These are phyloP conservation scores for Busseola fusca DNA, from an alignment of 2,888 invertebrate genomes.

Conservation along the genomic window DNA sequence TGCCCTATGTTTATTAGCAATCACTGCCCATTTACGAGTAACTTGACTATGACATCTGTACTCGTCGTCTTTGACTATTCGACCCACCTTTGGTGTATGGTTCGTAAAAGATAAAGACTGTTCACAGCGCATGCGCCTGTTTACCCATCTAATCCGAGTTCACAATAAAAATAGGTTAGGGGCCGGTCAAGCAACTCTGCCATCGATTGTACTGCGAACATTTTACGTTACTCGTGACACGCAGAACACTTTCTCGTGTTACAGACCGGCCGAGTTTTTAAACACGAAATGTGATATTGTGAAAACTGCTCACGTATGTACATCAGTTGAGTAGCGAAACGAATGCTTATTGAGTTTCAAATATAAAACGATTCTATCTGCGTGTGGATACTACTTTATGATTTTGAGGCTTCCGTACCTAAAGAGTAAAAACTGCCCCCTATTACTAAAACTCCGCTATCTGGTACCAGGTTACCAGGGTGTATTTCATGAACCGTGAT, in stretches of 20 bases:
- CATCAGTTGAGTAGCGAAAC: constrained; percentile 25
- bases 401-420: too few species aligned
- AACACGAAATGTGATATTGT: constrained; percentile 40
- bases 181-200: constrained; percentile 78
- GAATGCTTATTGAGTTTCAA: constrained; percentile 26
- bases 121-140: constrained; percentile 72
- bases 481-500: too few species aligned
- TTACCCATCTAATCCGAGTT: constrained; percentile 75
- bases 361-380: constrained; percentile 8
- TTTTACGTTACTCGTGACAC: constrained; percentile 54
- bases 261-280: constrained; percentile 40
- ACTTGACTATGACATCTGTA: constrained; percentile 57
- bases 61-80: constrained; percentile 8
- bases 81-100: constrained; percentile 65
- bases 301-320: constrained; percentile 41
- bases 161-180: constrained; percentile 80
- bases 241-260: constrained; percentile 55
- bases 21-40: constrained; percentile 30
- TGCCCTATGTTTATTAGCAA: constrained; percentile 46
- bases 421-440: too few species aligned
- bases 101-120: constrained; percentile 61
- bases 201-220: constrained; percentile 69
- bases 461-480: too few species aligned
- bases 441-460: too few species aligned
- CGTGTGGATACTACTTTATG: not conserved